These are phyloP conservation scores for Lophura nycthemera DNA, from an alignment of 2,113 vertebrate species.

Conservation along the genomic window DNA sequence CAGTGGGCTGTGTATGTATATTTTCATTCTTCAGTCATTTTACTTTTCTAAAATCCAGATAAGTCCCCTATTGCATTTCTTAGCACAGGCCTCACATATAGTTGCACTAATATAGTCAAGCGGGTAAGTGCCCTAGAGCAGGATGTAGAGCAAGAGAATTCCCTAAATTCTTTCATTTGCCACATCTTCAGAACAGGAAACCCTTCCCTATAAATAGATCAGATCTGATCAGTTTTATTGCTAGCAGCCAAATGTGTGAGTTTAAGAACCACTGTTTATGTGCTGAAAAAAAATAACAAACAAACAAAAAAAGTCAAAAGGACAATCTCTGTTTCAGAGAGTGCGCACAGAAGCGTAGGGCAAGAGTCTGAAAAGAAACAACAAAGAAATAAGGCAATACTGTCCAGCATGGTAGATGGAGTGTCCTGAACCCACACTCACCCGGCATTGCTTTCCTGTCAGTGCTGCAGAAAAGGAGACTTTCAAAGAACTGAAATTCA, in stretches of 20 bases:
- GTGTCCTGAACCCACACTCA: not conserved
- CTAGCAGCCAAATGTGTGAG: not conserved
- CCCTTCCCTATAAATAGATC: not conserved
- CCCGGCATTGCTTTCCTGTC: not conserved
- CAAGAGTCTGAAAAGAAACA: not conserved
- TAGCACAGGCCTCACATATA: not conserved
- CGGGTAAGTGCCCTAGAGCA: not conserved
- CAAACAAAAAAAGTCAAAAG: not conserved
- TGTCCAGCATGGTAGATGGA: not conserved
- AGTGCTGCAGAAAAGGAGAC: not conserved
- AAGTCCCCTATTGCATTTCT: not conserved
- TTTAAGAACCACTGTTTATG: not conserved
- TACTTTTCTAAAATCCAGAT: not conserved
- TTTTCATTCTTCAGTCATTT: not conserved
- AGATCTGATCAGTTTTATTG: not conserved
- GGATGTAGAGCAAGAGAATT: not conserved
- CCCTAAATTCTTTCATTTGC: rapidly evolving
- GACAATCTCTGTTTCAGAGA: not conserved
- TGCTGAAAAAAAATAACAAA: not conserved
- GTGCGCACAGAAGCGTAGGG: not conserved
- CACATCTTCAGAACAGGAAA: not conserved
- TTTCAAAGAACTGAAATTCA: not conserved
- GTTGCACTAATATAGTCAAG: not conserved
- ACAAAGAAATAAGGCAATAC: not conserved
- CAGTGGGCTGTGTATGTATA: not conserved